Percentiles rank a stretch among this genome's conserved stretches.
Evolutionary conservation across 2,888 invertebrate species (phyloP).

Genomic region (Plebejus argus): DNA sequence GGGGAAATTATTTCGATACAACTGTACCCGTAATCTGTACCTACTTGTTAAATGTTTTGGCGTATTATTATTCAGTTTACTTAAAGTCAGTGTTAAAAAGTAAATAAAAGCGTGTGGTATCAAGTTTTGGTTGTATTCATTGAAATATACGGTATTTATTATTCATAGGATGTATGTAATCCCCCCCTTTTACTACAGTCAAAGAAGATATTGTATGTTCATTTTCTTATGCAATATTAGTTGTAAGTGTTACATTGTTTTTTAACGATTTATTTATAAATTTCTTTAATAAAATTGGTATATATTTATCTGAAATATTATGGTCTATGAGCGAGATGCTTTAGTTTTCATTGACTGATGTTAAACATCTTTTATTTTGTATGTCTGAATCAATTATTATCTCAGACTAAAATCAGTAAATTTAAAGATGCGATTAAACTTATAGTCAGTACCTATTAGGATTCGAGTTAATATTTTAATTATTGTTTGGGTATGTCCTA

Average conservation of each 20-base stretch:
- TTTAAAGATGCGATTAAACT: neutral
- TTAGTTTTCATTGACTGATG: conserved; percentile 27
- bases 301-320: conserved; percentile 55
- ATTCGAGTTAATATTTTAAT: neutral
- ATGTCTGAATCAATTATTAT: neutral
- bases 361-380: conserved; percentile 15
- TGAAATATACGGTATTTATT: neutral
- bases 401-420: neutral
- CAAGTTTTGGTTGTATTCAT: neutral
- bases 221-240: conserved; percentile 80
- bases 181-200: neutral
- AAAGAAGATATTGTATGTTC: conserved; percentile 56
- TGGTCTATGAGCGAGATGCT: conserved; percentile 46
- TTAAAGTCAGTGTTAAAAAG: neutral
- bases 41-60: neutral
- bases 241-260: conserved; percentile 80
- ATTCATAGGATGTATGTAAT: neutral
- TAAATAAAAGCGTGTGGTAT: too few species aligned
- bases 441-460: neutral
- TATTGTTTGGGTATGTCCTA: neutral
- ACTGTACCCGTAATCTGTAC: neutral
- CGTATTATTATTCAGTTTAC: neutral
- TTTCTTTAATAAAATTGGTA: conserved; percentile 56
- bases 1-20: neutral
- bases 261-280: conserved; percentile 74